These are phyloP conservation scores for Lucilia cuprina DNA, from an alignment of 1,140 invertebrate species.

Conservation along the genomic window DNA sequence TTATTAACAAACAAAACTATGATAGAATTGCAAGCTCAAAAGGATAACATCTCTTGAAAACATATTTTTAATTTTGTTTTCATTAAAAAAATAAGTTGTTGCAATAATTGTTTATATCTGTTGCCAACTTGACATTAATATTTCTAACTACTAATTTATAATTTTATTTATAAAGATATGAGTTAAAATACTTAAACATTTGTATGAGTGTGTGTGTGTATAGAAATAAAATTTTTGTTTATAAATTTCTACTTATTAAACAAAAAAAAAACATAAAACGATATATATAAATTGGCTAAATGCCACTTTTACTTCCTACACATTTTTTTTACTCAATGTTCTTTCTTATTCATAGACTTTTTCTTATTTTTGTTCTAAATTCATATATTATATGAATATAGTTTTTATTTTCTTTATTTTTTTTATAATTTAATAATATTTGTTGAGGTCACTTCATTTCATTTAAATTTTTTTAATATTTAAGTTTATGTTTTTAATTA, in stretches of 20 bases:
- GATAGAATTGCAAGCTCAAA: too few relatives aligned
- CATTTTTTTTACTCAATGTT: slow-evolving; percentile 10
- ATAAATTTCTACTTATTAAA: slow-evolving; percentile 3
- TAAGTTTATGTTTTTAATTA: not conserved
- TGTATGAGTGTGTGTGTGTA: too few relatives aligned
- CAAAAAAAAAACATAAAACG: not conserved
- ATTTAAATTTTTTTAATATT: not conserved
- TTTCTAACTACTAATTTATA: not conserved
- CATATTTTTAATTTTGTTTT: too few relatives aligned
- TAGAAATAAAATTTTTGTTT: slow-evolving; percentile 10
- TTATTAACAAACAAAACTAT: too few relatives aligned
- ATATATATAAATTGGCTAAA: not conserved
- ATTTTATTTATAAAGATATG: not conserved
- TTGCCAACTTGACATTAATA: slow-evolving; percentile 1
- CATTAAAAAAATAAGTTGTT: not conserved
- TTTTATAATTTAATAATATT: not conserved
- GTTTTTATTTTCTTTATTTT: not conserved
- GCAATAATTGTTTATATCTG: not conserved
- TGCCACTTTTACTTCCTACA: slow-evolving; percentile 27
- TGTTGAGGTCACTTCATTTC: not conserved
- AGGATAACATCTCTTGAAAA: too few relatives aligned
- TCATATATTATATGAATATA: not conserved
- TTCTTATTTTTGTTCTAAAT: not conserved
- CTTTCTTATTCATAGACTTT: slow-evolving; percentile 10
- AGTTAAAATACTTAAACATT: too few relatives aligned